These are phyloP conservation scores for Isotomurus palustris DNA, from an alignment of 2,888 invertebrate species.

Conservation along the genomic window DNA sequence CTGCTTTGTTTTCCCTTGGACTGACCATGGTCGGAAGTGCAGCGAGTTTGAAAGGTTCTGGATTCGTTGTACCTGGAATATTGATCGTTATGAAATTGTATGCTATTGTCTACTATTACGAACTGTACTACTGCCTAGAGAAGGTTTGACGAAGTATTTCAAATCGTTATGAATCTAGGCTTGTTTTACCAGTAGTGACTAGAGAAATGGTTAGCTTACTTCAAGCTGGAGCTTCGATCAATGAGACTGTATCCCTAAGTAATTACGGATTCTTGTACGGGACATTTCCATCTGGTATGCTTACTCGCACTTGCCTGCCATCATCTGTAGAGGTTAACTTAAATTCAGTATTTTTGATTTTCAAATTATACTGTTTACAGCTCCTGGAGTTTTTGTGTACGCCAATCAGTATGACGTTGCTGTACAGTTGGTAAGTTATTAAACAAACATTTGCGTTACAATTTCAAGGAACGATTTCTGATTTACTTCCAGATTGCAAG, in stretches of 20 bases:
- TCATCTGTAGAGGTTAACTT: no score
- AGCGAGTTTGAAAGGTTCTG: slow-evolving; percentile 69
- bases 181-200: slow-evolving; percentile 77
- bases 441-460: background rate
- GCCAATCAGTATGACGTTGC: slow-evolving; percentile 81
- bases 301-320: no score
- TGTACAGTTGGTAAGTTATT: slow-evolving; percentile 70
- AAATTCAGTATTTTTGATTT: background rate
- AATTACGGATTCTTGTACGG: slow-evolving; percentile 94
- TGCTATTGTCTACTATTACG: background rate
- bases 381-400: slow-evolving; percentile 69
- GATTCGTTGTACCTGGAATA: slow-evolving; percentile 75
- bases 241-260: slow-evolving; percentile 74
- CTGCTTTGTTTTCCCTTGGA: slow-evolving; percentile 84
- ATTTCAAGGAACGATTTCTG: slow-evolving; percentile 5
- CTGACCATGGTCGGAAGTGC: slow-evolving; percentile 89
- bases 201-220: slow-evolving; percentile 74
- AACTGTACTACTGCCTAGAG: background rate
- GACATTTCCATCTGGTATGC: slow-evolving; percentile 70
- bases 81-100: slow-evolving; percentile 84
- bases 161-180: slow-evolving; percentile 51
- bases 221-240: slow-evolving; percentile 59
- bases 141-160: background rate
- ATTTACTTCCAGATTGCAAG: slow-evolving; percentile 70
- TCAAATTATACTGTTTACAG: slow-evolving; percentile 2